A percentile compares a stretch with the other conserved stretches of the same genome.
These are phyloP conservation scores for Etheostoma spectabile DNA, from an alignment of 2,113 vertebrate genomes.

Conservation along the genomic window DNA sequence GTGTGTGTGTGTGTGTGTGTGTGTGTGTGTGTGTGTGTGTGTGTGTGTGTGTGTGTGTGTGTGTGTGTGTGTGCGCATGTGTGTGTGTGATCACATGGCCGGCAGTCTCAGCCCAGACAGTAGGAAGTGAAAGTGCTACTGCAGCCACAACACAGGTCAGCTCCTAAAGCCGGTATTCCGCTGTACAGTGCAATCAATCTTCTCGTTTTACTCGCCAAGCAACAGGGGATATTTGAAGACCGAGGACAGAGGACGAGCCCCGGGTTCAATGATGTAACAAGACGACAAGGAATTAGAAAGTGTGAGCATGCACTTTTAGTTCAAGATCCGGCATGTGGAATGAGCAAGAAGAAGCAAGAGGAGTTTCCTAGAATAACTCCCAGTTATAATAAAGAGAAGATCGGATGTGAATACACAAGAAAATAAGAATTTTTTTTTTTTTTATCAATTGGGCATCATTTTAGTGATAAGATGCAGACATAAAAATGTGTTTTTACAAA, in stretches of 20 bases:
- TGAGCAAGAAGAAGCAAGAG: not conserved
- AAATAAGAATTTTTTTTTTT: too few relatives aligned
- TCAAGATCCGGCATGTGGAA: not conserved
- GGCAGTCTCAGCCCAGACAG: slow-evolving; percentile 72
- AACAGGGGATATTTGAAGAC: slow-evolving; percentile 8
- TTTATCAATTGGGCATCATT: not conserved
- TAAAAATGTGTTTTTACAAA: not conserved
- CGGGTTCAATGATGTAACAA: slow-evolving; percentile 47
- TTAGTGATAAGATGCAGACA: not conserved
- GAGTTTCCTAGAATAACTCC: not conserved
- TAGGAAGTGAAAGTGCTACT: slow-evolving; percentile 82
- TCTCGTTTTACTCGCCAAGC: slow-evolving; percentile 54
- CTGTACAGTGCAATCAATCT: slow-evolving; percentile 52
- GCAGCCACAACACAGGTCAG: slow-evolving; percentile 76
- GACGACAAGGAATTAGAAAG: slow-evolving; percentile 20
- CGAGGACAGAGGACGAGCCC: slow-evolving; percentile 24
- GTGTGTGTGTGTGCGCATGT: slow-evolving; percentile 33
- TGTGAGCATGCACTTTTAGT: slow-evolving; percentile 2
- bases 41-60: slow-evolving; percentile 14
- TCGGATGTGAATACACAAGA: not conserved
- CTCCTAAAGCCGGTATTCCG: slow-evolving; percentile 60
- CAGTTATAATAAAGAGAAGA: not conserved
- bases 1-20: slow-evolving; percentile 15
- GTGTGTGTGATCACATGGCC: slow-evolving; percentile 57
- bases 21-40: not conserved